These are phyloP conservation scores for Montipora foliosa DNA, from an alignment of 64 coral and sea anemone genomes.

Conservation along the genomic window DNA sequence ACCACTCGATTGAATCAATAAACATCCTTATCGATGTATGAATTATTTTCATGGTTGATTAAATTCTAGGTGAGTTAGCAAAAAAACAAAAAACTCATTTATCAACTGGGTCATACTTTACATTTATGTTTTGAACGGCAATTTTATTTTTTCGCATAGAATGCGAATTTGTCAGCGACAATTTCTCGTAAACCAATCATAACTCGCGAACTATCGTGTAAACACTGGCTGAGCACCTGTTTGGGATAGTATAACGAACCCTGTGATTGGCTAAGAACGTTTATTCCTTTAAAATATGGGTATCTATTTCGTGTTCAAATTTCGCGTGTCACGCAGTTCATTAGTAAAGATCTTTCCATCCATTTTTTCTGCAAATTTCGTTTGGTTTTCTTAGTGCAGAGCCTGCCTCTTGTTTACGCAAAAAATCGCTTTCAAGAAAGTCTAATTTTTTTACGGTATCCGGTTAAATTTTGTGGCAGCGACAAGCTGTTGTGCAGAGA, in stretches of 20 bases:
- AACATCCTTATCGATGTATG: not conserved
- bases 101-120: not conserved
- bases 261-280: constrained; percentile 51
- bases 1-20: not conserved
- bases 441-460: not conserved
- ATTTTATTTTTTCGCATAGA: constrained; percentile 68
- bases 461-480: not conserved
- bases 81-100: not conserved
- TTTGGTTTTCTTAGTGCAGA: too few relatives aligned
- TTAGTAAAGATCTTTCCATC: not conserved
- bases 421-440: not conserved
- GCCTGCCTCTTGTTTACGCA: not conserved
- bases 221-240: constrained; percentile 79
- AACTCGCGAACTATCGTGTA: constrained; percentile 33
- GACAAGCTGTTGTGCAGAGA: not conserved
- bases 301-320: constrained; percentile 14
- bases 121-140: not conserved
- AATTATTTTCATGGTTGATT: not conserved
- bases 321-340: constrained; percentile 28
- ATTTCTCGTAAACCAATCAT: constrained; percentile 61
- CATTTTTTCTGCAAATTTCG: too few relatives aligned
- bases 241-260: constrained; percentile 13
- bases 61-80: not conserved
- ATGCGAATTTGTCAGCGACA: constrained; percentile 7
- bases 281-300: constrained; percentile 32